phyloP scores from a whole-genome alignment of 2,113 vertebrate species.

The Microcebus tavaratra region DNA sequence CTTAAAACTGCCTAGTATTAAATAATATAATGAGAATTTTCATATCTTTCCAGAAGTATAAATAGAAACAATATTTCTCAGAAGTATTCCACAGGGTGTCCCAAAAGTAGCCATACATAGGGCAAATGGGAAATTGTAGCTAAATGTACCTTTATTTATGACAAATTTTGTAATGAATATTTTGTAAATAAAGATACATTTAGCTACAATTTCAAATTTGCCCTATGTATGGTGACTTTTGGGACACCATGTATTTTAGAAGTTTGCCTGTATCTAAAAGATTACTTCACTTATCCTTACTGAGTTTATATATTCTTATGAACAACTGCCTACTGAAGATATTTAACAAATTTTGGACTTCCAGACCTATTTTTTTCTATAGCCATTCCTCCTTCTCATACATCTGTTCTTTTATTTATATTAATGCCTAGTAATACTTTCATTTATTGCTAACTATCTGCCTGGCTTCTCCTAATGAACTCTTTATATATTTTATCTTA shows the following conservation, averaged over 20 bases:
- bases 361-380: neutral
- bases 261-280: neutral
- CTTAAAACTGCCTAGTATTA: conserved; percentile 41
- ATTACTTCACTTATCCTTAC: neutral
- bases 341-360: conserved; percentile 36
- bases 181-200: too few species aligned
- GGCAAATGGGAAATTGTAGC: too few species aligned
- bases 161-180: too few species aligned
- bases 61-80: neutral
- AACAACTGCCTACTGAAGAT: conserved; percentile 35
- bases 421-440: too few species aligned
- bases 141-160: too few species aligned
- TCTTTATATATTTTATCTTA: conserved; percentile 7
- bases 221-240: too few species aligned
- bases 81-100: neutral
- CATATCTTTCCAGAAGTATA: neutral
- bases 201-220: too few species aligned
- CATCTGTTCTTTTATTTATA: too few species aligned
- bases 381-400: too few species aligned
- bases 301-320: neutral
- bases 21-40: conserved; percentile 36
- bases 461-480: too few species aligned
- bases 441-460: too few species aligned
- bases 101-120: too few species aligned
- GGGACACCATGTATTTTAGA: neutral